Percentiles rank a stretch among this genome's conserved stretches.
phyloP scores from a whole-genome alignment of 2,113 vertebrate species.

The Poecilia latipinna region DNA sequence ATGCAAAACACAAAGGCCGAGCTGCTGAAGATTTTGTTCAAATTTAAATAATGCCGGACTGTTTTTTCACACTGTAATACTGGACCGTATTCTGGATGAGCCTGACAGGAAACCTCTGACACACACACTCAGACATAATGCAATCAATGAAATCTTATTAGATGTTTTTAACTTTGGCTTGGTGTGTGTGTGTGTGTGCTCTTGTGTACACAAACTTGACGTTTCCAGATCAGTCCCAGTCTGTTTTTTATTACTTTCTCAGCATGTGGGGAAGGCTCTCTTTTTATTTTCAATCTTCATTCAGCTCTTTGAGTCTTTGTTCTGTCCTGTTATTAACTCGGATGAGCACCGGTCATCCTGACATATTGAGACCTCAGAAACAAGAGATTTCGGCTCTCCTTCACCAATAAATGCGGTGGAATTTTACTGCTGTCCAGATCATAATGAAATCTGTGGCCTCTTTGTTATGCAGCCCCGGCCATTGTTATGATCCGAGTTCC shows the following conservation, averaged over 20 bases:
- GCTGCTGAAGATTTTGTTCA: not conserved
- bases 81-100: not conserved
- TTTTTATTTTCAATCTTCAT: conserved; percentile 31
- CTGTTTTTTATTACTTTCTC: conserved; percentile 66
- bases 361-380: conserved; percentile 60
- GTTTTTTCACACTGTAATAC: not conserved
- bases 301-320: conserved; percentile 40
- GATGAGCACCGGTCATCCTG: conserved; percentile 50
- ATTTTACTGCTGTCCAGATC: conserved; percentile 25
- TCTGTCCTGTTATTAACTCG: conserved; percentile 54
- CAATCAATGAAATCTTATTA: conserved; percentile 58
- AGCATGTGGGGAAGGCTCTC: conserved; percentile 34
- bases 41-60: not conserved
- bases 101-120: conserved; percentile 5
- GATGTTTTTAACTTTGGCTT: conserved; percentile 38
- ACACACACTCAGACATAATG: conserved; percentile 22
- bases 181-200: conserved; percentile 10
- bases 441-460: conserved; percentile 53
- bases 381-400: conserved; percentile 18
- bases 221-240: conserved; percentile 52
- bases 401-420: conserved; percentile 34
- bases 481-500: conserved; percentile 3
- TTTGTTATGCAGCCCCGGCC: conserved; percentile 25
- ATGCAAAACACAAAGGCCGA: not conserved
- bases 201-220: conserved; percentile 2